phyloP scores from a whole-genome alignment of 2,888 invertebrate species.

The Himalopsyche tibetana region DNA sequence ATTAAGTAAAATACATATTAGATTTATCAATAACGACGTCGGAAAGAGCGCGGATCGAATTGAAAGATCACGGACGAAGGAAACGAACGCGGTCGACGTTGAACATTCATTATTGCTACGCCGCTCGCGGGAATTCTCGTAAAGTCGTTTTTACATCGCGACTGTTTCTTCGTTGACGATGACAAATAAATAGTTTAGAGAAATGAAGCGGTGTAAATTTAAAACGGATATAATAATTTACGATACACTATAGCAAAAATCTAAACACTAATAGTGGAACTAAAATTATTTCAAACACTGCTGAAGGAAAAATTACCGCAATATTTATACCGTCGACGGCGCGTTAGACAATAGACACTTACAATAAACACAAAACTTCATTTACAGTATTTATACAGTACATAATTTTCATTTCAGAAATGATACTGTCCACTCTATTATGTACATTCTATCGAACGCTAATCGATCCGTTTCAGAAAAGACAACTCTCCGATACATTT shows the following conservation, averaged over 20 bases:
- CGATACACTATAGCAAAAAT: slow-evolving; percentile 23
- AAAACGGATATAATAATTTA: slow-evolving; percentile 17
- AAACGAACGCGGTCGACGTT: background rate
- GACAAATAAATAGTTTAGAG: slow-evolving; percentile 24
- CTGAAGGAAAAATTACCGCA: slow-evolving; percentile 34
- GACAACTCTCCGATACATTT: background rate
- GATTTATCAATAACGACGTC: slow-evolving; percentile 1
- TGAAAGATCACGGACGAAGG: background rate
- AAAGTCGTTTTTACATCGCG: no score
- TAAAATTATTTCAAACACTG: slow-evolving; percentile 35
- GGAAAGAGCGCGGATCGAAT: background rate
- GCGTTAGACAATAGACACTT: background rate
- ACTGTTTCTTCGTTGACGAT: background rate
- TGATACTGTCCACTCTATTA: slow-evolving; percentile 36
- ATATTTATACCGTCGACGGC: background rate
- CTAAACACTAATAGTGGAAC: slow-evolving; percentile 24
- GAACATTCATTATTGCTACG: slow-evolving; percentile 7
- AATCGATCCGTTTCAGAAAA: background rate
- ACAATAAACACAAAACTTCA: slow-evolving; percentile 28
- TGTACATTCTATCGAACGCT: slow-evolving; percentile 26
- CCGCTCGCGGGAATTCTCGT: no score
- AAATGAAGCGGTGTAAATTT: background rate
- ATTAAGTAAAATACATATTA: slow-evolving; percentile 22
- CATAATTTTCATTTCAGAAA: slow-evolving; percentile 29
- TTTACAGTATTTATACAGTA: slow-evolving; percentile 38